These are phyloP conservation scores for Elanoides forficatus DNA, from an alignment of 2,113 vertebrate species.

Conservation along the genomic window DNA sequence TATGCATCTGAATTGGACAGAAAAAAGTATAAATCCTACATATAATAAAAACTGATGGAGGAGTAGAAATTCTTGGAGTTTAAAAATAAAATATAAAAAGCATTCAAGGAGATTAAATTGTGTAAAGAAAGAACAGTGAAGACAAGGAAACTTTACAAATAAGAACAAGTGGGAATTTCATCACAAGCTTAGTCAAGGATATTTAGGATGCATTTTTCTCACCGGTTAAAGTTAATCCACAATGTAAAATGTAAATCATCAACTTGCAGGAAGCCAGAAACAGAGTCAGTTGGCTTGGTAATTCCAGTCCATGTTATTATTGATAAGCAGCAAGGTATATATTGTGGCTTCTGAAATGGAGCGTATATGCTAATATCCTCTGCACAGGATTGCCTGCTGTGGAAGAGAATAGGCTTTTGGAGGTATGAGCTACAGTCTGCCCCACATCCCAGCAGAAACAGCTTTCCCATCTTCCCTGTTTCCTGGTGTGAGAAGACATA, in stretches of 20 bases:
- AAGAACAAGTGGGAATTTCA: not conserved
- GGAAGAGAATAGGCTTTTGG: not conserved
- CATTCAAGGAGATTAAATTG: not conserved
- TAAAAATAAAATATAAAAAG: conserved; percentile 26
- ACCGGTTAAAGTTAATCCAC: not conserved
- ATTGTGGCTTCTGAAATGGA: fast-evolving
- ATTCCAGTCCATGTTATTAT: not conserved
- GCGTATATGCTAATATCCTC: not conserved
- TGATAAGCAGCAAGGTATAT: fast-evolving
- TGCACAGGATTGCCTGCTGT: not conserved
- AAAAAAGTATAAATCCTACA: not conserved
- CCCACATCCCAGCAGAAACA: not conserved
- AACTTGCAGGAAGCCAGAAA: not conserved
- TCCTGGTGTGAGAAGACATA: not conserved
- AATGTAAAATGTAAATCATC: not conserved
- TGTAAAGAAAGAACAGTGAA: not conserved
- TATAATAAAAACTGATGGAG: conserved; percentile 1
- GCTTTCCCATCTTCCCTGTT: not conserved
- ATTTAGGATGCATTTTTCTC: not conserved
- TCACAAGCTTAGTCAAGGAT: not conserved
- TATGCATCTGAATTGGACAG: conserved; percentile 23
- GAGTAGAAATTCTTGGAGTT: not conserved
- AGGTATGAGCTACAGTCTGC: not conserved
- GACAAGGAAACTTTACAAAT: not conserved
- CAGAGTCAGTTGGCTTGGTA: not conserved